Percentiles rank a stretch among this genome's conserved stretches.
Evolutionary conservation across 2,113 vertebrate species (phyloP).

Genomic region (Micronycteris hirsuta): DNA sequence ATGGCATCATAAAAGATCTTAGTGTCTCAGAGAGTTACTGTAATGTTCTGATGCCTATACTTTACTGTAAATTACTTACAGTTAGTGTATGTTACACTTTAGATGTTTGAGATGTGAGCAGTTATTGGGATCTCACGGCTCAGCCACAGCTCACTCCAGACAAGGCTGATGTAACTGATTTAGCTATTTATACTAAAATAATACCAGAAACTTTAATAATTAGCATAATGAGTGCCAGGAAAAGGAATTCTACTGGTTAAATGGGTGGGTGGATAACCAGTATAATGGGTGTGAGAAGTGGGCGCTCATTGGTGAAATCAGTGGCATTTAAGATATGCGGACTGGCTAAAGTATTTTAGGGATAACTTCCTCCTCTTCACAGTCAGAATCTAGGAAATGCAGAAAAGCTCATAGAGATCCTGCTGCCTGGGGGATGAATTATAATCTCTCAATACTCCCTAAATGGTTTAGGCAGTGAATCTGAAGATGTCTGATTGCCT

Average conservation of each 20-base stretch:
- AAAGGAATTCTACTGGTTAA: background rate
- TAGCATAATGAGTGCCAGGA: background rate
- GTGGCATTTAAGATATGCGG: background rate
- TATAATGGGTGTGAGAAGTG: background rate
- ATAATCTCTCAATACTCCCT: background rate
- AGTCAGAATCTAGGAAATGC: background rate
- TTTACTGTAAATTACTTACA: background rate
- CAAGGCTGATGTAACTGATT: background rate
- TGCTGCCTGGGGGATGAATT: background rate
- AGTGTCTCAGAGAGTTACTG: background rate
- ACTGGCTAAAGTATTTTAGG: background rate
- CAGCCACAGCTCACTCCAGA: background rate
- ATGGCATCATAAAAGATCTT: background rate
- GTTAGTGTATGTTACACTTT: background rate
- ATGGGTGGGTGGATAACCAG: background rate
- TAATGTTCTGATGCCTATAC: background rate
- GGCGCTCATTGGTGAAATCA: background rate
- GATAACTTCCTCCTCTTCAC: background rate
- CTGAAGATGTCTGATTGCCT: background rate
- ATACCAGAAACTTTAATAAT: background rate
- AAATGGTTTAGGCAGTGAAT: background rate
- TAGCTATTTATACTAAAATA: background rate
- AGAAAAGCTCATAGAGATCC: background rate
- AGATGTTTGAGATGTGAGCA: background rate
- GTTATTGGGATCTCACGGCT: background rate